Base-by-base conservation (phyloP, 2,888 invertebrate genomes). In the Himalopsyche anomala region DNA sequence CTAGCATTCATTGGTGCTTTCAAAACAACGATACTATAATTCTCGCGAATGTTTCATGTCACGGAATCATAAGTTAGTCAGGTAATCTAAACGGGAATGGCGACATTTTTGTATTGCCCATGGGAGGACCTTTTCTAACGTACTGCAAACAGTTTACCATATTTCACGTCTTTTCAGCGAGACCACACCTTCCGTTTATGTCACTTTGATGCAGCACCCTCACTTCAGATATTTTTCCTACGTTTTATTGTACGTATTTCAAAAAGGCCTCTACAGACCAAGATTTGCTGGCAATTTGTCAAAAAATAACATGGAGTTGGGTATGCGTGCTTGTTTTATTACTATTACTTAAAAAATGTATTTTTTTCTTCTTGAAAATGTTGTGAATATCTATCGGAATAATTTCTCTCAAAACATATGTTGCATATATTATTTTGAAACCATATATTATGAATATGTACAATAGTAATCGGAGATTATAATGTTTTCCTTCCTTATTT, bases 71-170 rank as follows among this genome's bases (percentile, higher is more conserved):
- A 74, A 74, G 74, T 74, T 74, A 74, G 74, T 28, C 74, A 36
- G 74, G 74, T 74, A 74, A 74, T 74, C 74, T 74, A 74, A 74
- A 38, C 74, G 38, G n/a, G 74, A 74, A 74, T 19, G 74, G 74
- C 38, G 74, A 74, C 74, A 74, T 74, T 74, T 74, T 74, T 74
- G 74, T 74, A 74, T 74, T 74, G 74, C 74, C 74, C 74, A 74
- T 36, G 74, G 74, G 74, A 74, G 74, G 74, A 74, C 74, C 74
- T 74, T 74, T 74, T 74, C 74, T 74, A 74, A 74, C 74, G 74
- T 36, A 74, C 74, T 74, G 74, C 74, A 74, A 74, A 74, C 74
- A 74, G 74, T 74, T 74, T 74, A 74, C 74, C 74, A 74, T 74
- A 38, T 74, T 74, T 74, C 74, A 36, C 74, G 74, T 74, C 74